Evolutionary conservation across 2,888 invertebrate genomes (phyloP).

Genomic region (Ephialtes manifestator): DNA sequence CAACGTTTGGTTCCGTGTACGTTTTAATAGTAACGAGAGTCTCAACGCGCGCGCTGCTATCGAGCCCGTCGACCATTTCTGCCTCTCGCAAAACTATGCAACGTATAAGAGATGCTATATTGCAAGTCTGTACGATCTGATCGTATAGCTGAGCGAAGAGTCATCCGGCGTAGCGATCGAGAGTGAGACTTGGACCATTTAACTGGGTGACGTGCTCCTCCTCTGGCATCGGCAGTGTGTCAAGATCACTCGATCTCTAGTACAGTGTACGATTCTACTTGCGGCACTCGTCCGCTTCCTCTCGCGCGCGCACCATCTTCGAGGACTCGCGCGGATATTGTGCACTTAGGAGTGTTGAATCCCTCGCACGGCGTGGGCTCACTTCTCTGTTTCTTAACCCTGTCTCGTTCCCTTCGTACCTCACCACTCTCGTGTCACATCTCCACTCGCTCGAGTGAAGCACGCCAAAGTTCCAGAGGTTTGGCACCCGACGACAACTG

Average conservation of each 20-base stretch:
- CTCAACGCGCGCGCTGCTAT: background rate
- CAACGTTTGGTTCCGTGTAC: constrained; percentile 10
- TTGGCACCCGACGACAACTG: constrained; percentile 8
- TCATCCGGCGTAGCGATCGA: constrained; percentile 54
- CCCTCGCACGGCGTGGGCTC: constrained; percentile 6
- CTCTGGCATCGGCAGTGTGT: constrained; percentile 80
- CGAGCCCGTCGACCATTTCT: background rate
- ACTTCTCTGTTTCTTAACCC: constrained; percentile 22
- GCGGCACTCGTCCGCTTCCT: constrained; percentile 63
- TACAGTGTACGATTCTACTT: constrained; percentile 46
- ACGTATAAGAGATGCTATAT: background rate
- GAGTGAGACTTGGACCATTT: constrained; percentile 72
- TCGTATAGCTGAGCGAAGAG: constrained; percentile 7
- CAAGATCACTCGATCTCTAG: constrained; percentile 80
- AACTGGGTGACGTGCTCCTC: constrained; percentile 75
- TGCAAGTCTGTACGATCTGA: background rate
- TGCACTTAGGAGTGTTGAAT: constrained; percentile 38
- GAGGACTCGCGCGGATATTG: constrained; percentile 43
- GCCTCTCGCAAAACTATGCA: background rate
- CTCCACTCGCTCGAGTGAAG: constrained; percentile 50
- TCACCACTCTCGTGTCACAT: constrained; percentile 17
- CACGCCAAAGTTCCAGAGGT: constrained; percentile 53
- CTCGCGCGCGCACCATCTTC: constrained; percentile 60
- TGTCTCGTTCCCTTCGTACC: constrained; percentile 13
- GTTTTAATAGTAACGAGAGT: constrained; percentile 32